phyloP scores from a whole-genome alignment of 2,113 vertebrate species.

The Lepisosteus oculatus region DNA sequence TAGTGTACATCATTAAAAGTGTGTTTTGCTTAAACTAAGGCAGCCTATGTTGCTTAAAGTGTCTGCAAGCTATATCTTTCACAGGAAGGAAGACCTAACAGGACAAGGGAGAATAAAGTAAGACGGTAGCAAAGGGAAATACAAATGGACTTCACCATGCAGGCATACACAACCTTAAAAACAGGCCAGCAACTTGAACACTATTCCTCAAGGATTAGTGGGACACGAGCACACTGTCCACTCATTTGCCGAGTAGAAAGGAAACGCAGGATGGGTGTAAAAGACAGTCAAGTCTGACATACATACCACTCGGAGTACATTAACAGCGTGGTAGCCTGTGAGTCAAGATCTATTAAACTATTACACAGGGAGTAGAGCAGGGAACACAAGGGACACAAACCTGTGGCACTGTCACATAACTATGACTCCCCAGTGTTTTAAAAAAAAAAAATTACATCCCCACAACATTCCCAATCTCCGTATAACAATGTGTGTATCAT shows the following conservation, averaged over 20 bases:
- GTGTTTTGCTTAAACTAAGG: slow-evolving; percentile 65
- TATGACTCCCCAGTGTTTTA: too few species aligned
- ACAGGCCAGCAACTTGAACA: slow-evolving; percentile 11
- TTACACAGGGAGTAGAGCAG: not conserved
- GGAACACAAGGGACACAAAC: not conserved
- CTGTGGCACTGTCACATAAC: not conserved
- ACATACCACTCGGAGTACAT: slow-evolving; percentile 17
- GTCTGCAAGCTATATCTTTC: slow-evolving; percentile 55
- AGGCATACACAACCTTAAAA: slow-evolving; percentile 49
- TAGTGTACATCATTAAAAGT: slow-evolving; percentile 52
- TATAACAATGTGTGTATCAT: not conserved
- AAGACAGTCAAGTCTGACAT: slow-evolving; percentile 3
- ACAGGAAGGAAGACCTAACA: slow-evolving; percentile 49
- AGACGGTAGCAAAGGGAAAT: slow-evolving; percentile 35
- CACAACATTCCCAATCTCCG: not conserved
- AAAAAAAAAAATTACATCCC: too few species aligned
- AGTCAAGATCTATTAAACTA: too few species aligned
- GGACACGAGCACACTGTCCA: slow-evolving; percentile 15
- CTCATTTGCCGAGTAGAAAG: not conserved
- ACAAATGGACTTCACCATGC: slow-evolving; percentile 46
- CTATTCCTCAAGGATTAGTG: slow-evolving; percentile 18
- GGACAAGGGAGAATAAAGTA: slow-evolving; percentile 23
- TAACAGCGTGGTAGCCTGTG: not conserved
- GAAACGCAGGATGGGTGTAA: not conserved
- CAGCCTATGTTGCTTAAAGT: slow-evolving; percentile 60